Base-by-base conservation (phyloP, 2,113 vertebrate species). In the Laterallus jamaicensis region DNA sequence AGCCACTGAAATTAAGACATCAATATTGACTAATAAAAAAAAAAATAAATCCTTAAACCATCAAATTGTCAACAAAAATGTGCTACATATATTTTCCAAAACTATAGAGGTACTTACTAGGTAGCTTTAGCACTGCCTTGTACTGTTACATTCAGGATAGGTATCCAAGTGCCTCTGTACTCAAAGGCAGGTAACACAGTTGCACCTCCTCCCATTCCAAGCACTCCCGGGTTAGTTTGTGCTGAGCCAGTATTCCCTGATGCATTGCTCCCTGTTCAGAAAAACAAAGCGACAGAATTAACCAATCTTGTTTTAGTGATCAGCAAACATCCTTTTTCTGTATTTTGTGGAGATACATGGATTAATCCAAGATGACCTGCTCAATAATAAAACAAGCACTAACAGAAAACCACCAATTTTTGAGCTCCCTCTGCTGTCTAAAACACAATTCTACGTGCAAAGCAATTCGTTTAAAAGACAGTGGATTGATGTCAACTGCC, bases 71-170 rank as follows among this genome's bases (percentile, higher is more conserved):
- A 78, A 79, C 28, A 79, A 68, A 75, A 83, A 7, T 21, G 79
- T n/a, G 14, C 18, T 52, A 49, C 10, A 74, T 6, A 68, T 2
- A 28, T 82, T 89, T 90, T 59, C 31, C 70, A 74, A 91, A 50
- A 90, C 54, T 49, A 68, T 3, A 93, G 29, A 79, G n/a, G 81
- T 95, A 98, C 99, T 99, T 97, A 99, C 99, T 99, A 99, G 11
- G 99, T 99, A 94, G 99, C 99, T 97, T 99, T 99, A 90, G 99
- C 99, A 82, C 98, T 99, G 96, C 99, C 99, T 97, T 99, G 99
- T 47, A 99, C 98, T 64, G 99, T 99, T 88, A 99, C 96, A 31
- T 97, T 99, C 97, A 99, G 97, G 26, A 99, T 99, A 22, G 99
- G 99, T 94, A 99, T 99, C 99, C 99, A 99, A 71, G 98, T 99